These are phyloP conservation scores for Brachyhypopomus gauderio DNA, from an alignment of 2,113 vertebrate species.

Conservation along the genomic window DNA sequence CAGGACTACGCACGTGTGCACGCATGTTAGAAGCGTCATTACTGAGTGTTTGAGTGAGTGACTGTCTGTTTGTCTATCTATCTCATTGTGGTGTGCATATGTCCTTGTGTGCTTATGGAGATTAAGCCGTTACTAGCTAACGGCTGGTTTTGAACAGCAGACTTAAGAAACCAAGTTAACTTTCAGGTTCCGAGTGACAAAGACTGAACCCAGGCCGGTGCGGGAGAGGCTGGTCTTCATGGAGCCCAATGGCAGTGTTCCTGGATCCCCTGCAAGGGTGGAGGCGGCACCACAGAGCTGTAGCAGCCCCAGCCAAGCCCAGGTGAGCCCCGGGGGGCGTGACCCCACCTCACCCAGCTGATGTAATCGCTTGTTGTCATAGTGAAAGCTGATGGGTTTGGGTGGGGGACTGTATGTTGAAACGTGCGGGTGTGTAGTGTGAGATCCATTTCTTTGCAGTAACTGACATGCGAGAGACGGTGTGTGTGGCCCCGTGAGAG, in stretches of 20 bases:
- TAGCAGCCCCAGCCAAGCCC: slow-evolving; percentile 69
- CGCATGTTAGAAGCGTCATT: slow-evolving; percentile 5
- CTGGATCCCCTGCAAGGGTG: slow-evolving; percentile 64
- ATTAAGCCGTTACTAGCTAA: neutral
- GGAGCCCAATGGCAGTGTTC: slow-evolving; percentile 76
- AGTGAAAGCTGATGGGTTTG: neutral
- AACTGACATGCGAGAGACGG: neutral
- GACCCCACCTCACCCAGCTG: neutral
- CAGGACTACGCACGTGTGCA: neutral
- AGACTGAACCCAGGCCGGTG: slow-evolving; percentile 81
- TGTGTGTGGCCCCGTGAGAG: neutral
- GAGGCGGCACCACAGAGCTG: slow-evolving; percentile 53
- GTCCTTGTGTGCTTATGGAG: neutral
- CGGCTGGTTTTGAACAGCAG: neutral
- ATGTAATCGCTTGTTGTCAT: neutral
- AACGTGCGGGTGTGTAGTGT: neutral
- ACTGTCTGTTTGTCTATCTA: neutral
- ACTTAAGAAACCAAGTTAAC: neutral
- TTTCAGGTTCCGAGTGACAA: slow-evolving; percentile 90
- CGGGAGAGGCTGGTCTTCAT: slow-evolving; percentile 80
- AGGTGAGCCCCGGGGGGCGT: slow-evolving; percentile 59
- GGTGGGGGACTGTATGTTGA: neutral
- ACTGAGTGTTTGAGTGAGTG: neutral
- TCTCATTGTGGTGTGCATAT: neutral
- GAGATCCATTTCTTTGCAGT: neutral